phyloP scores from a whole-genome alignment of 2,888 invertebrate species.

The Heliconius ismenius region DNA sequence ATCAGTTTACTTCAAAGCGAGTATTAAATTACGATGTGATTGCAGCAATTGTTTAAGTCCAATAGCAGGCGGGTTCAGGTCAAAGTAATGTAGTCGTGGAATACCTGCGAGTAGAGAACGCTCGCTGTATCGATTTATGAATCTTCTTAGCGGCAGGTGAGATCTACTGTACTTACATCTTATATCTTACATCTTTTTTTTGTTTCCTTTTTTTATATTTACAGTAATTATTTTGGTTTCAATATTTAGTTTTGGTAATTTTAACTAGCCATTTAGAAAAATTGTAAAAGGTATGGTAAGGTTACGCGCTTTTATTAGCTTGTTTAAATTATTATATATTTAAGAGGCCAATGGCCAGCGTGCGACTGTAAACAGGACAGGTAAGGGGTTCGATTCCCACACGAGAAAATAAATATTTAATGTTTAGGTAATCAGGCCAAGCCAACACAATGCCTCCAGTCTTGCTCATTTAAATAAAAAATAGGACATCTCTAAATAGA shows the following conservation, averaged over 20 bases:
- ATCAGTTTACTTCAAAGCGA: not conserved
- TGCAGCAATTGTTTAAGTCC: conserved; percentile 25
- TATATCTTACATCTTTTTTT: not conserved
- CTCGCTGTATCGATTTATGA: conserved; percentile 31
- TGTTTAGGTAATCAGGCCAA: too few species aligned
- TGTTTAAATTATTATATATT: not conserved
- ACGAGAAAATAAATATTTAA: too few species aligned
- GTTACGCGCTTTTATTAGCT: too few species aligned
- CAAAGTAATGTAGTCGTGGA: conserved; percentile 24
- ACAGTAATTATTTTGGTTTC: not conserved
- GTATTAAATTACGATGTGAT: conserved; percentile 18
- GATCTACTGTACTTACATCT: not conserved
- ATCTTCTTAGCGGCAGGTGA: conserved; percentile 9
- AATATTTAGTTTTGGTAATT: too few species aligned
- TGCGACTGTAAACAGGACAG: too few species aligned
- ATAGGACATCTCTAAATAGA: not conserved
- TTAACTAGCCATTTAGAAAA: too few species aligned
- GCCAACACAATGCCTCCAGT: not conserved
- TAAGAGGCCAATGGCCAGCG: not conserved
- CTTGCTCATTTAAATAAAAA: not conserved
- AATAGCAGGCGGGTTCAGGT: conserved; percentile 23
- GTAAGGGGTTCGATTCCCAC: too few species aligned
- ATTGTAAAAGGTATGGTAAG: too few species aligned
- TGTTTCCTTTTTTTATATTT: not conserved
- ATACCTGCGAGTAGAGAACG: not conserved